Conservation (phyloP, 2,113 vertebrate species). For the Petroica traversi region DNA sequence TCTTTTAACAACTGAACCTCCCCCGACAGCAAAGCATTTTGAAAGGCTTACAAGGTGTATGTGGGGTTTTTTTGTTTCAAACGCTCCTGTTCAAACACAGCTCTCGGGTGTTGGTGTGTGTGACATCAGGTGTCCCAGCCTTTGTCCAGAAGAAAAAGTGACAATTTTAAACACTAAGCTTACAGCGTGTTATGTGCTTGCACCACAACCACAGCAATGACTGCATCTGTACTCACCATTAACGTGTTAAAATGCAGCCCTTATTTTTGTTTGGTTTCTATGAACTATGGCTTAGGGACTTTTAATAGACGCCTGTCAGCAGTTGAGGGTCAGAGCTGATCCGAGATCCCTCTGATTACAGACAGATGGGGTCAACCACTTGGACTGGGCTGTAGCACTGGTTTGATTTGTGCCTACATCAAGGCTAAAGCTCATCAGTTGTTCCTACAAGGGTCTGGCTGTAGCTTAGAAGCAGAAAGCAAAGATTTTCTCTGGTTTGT, state of each 20-base stretch:
- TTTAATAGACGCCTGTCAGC: background rate
- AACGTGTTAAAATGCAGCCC: background rate
- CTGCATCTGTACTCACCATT: background rate
- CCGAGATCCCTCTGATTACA: background rate
- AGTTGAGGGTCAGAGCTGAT: background rate
- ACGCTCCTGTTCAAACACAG: background rate
- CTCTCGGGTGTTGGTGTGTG: background rate
- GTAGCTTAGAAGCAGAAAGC: background rate
- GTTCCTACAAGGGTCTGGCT: background rate
- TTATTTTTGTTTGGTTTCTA: background rate
- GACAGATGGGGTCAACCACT: background rate
- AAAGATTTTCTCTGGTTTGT: background rate
- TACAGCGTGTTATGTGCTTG: accelerated
- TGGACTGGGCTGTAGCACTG: background rate
- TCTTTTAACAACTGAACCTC: background rate
- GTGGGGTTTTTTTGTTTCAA: background rate
- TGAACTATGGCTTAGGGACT: background rate
- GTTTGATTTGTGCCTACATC: background rate
- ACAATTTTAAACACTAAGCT: background rate
- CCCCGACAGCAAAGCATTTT: no score
- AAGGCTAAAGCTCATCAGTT: background rate
- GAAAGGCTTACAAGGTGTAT: background rate
- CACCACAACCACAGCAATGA: accelerated
- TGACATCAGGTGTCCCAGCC: background rate
- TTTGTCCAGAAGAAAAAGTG: background rate